Evolutionary conservation across 2,888 invertebrate genomes (phyloP), one percentile per base, ranked within the genome.

Genomic region (Netelia inedita): DNA sequence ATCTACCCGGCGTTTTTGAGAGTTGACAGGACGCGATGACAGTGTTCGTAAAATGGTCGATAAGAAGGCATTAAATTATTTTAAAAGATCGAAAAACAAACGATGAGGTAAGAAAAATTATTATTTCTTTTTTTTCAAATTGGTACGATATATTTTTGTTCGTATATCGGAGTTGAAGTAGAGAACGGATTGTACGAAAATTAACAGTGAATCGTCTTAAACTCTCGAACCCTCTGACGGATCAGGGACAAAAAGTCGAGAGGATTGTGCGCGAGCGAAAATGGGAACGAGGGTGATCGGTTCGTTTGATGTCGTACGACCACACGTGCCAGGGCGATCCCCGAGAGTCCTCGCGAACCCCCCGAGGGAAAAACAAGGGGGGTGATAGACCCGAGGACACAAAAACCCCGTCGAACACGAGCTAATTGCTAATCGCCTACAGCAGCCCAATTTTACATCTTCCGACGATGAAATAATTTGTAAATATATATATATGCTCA

Each of bases 351-450:
- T 72, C 81, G 76, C 66, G 35, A 59, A 66, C 66, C 69, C 69
- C 68, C 19, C 63, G 57, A 68, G 73, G 66, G 50, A 66, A 46
- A 53, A 21, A 55, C 2, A 16, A 19, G 5, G 53, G 59, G 71
- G 72, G 53, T 63, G 74, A 74, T 35, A 79, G 50, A 68, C 78
- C 50, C 71, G 66, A 21, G 82, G 82, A 83, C 75, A 81, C 75
- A 78, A 78, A 78, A 78, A 76, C 61, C 55, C 53, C 66, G 76
- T 73, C 72, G 83, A 80, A 80, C 76, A 61, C 72, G 75, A 81
- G 82, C 86, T 87, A 86, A 87, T 87, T 87, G 87, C 86, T 87
- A 87, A 87, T 87, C 84, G 86, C 85, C 86, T 83, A 78, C 65
- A 82, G 87, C 87, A 78, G 84, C 85, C 78, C 82, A 82, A 87